Evolutionary conservation across 92 coral and sea anemone species (phyloP), one percentile per base, ranked within the genome.

Genomic region (Epizoanthus illoricatus): DNA sequence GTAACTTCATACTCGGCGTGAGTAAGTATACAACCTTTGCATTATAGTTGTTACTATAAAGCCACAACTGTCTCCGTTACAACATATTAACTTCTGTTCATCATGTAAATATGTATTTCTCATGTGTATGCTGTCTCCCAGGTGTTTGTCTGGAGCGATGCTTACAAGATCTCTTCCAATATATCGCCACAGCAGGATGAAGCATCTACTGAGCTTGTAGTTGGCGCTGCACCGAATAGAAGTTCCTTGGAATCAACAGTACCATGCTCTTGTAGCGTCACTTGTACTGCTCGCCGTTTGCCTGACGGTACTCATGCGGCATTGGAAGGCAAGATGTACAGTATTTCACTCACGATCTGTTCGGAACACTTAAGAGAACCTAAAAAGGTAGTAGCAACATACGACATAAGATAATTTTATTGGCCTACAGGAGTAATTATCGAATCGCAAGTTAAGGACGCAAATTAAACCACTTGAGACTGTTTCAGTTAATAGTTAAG

Each of bases 111-210:
- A 42, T 39, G 43, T 17, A 69, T 12, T 5, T 43, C 21, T 5
- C 3, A 3, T n/a, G 18, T 49, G 13, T 43, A 45, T 19, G 5
- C 10, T 39, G 23, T 24, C 15, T 20, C 28, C 13, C 13, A 74
- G 80, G 80, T 74, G 64, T 74, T 74, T 54, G 18, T 74, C 61
- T 74, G 80, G 80, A 45, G 20, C 7, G 11, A 49, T 8, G 56
- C 9, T 11, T 15, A 49, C 15, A 49, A 10, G 11, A 2, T 20
- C 7, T 47, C 49, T 33, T 16, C 65, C 41, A 23, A 57, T 28
- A 18, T 20, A 57, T 4, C 23, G 3, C 65, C 59, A 28, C 43
- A 68, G 72, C 10, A 5, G 72, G 11, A 68, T 19, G 72, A 33
- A 57, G 40, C 3, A 5, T 4, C 65, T 2, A 11, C 49, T 13